phyloP scores from a whole-genome alignment of 2,888 invertebrate genomes.

The Sphaeridia pumilis region DNA sequence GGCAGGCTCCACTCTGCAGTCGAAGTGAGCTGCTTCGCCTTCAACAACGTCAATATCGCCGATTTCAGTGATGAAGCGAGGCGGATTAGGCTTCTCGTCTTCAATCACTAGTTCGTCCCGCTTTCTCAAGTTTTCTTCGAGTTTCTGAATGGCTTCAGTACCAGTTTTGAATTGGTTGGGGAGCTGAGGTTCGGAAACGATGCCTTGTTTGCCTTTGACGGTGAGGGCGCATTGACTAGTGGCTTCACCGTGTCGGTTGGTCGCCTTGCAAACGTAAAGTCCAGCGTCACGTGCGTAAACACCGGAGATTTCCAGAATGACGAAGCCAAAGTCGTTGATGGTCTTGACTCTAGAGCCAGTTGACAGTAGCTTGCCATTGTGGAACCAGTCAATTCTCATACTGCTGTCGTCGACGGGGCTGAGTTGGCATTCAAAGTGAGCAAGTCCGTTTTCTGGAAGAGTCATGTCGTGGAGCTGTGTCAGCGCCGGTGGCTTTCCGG shows the following conservation, averaged over 20 bases:
- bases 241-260: conserved; percentile 81
- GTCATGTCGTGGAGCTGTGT: conserved; percentile 75
- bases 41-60: conserved; percentile 53
- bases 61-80: conserved; percentile 70
- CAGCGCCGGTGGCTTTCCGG: conserved; percentile 76
- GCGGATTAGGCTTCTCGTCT: conserved; percentile 76
- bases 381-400: conserved; percentile 94
- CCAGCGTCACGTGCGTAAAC: conserved; percentile 89
- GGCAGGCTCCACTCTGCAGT: conserved; percentile 85
- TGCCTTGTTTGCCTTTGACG: conserved; percentile 76
- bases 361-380: conserved; percentile 51
- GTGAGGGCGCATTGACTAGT: conserved; percentile 74
- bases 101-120: conserved; percentile 66
- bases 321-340: conserved; percentile 94
- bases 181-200: conserved; percentile 76
- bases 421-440: conserved; percentile 83
- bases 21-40: conserved; percentile 80
- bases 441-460: conserved; percentile 72
- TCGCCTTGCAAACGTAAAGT: conserved; percentile 76
- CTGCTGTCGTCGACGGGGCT: conserved; percentile 83
- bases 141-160: conserved; percentile 77
- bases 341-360: conserved; percentile 67
- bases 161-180: conserved; percentile 77
- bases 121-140: conserved; percentile 80
- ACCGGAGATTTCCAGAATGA: conserved; percentile 88